These are phyloP conservation scores for Agonopterix alstromeriana DNA, from an alignment of 2,888 invertebrate genomes.

Conservation along the genomic window DNA sequence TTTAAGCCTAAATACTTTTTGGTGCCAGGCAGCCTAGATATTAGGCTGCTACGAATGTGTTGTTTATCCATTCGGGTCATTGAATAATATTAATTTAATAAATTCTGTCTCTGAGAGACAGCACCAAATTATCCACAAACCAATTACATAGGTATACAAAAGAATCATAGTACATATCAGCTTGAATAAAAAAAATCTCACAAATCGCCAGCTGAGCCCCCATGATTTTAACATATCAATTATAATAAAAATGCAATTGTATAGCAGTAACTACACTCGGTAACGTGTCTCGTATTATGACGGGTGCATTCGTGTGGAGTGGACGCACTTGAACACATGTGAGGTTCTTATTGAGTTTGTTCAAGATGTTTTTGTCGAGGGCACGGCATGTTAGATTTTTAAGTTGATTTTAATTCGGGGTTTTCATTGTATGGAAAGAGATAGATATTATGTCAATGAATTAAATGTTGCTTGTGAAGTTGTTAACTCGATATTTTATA, in stretches of 20 bases:
- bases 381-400: slow-evolving; percentile 14
- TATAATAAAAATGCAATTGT: slow-evolving; percentile 31
- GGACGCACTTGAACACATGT: slow-evolving; percentile 62
- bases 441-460: background rate
- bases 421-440: no score
- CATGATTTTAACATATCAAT: slow-evolving; percentile 59
- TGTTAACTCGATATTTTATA: no score
- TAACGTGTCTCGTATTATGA: slow-evolving; percentile 47
- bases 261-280: background rate
- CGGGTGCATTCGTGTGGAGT: slow-evolving; percentile 38
- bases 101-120: no score
- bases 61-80: no score
- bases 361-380: slow-evolving; percentile 50
- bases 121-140: no score
- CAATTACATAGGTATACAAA: no score
- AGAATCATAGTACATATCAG: no score
- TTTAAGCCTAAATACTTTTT: no score
- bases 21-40: no score
- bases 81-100: no score
- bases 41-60: no score
- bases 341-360: slow-evolving; percentile 60
- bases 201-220: slow-evolving; percentile 38
- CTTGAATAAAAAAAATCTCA: no score
- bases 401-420: slow-evolving; percentile 23
- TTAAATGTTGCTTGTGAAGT: background rate